phyloP scores from a whole-genome alignment of 2,888 invertebrate genomes.

The Eristalinus aeneus region DNA sequence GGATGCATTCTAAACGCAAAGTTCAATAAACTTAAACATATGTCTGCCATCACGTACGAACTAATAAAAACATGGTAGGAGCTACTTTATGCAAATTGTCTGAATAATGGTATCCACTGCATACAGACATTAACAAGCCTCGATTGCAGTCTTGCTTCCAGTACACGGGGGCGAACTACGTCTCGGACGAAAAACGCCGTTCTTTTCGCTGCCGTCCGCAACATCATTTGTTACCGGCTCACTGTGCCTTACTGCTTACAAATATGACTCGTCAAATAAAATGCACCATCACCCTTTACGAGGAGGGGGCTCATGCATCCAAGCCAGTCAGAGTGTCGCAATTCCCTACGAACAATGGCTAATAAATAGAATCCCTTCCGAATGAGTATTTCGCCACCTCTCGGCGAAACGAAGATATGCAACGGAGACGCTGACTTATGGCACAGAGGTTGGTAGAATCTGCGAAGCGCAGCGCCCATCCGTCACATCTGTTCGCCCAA shows the following conservation, averaged over 20 bases:
- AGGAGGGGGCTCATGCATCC: neutral
- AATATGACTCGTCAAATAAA: neutral
- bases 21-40: neutral
- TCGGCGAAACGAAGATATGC: constrained; percentile 30
- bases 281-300: neutral
- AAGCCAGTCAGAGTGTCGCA: neutral
- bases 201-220: neutral
- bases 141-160: neutral
- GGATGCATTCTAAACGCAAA: neutral
- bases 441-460: constrained; percentile 20
- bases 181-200: neutral
- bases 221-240: neutral
- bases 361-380: constrained; percentile 35
- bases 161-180: neutral
- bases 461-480: constrained; percentile 43
- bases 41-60: neutral
- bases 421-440: constrained; percentile 32
- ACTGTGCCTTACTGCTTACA: neutral
- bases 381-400: constrained; percentile 52
- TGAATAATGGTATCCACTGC: neutral
- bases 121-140: neutral
- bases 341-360: constrained; percentile 35
- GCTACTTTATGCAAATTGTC: neutral
- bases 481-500: constrained; percentile 18
- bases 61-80: neutral